Percentiles rank a stretch among this genome's conserved stretches.
phyloP scores from a whole-genome alignment of 2,113 vertebrate genomes.

The Willisornis vidua region DNA sequence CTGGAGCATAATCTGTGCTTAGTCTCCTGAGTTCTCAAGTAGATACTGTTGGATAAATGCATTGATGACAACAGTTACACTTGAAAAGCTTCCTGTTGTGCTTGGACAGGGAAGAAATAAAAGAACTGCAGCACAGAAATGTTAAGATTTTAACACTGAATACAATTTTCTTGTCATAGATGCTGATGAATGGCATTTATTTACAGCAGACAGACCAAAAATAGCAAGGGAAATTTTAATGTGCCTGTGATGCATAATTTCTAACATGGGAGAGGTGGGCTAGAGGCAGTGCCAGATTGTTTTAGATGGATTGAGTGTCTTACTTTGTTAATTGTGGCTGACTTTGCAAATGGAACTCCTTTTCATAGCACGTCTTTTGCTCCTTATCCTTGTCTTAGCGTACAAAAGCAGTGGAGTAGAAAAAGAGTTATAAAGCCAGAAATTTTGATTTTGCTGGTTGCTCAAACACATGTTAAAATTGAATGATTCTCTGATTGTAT shows the following conservation, averaged over 20 bases:
- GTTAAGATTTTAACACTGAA: background rate
- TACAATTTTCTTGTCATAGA: background rate
- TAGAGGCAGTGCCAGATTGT: background rate
- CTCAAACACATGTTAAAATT: background rate
- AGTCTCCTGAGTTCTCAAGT: background rate
- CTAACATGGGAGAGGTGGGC: background rate
- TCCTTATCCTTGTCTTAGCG: fast-evolving
- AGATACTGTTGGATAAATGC: background rate
- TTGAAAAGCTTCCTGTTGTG: background rate
- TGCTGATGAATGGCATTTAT: background rate
- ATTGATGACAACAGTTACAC: background rate
- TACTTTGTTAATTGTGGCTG: background rate
- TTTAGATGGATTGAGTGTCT: background rate
- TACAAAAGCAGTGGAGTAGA: background rate
- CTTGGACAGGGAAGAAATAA: background rate
- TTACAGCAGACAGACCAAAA: background rate
- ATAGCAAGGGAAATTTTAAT: background rate
- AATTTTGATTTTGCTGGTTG: background rate
- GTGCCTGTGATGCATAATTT: background rate
- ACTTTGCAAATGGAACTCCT: background rate
- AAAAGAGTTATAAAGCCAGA: background rate
- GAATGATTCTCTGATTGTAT: background rate
- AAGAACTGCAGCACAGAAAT: background rate
- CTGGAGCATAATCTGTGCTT: background rate
- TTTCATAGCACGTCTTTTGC: background rate